Percentiles rank a stretch among this genome's conserved stretches.
phyloP scores from a whole-genome alignment of 2,888 invertebrate species.

The Amphipoea oculea region DNA sequence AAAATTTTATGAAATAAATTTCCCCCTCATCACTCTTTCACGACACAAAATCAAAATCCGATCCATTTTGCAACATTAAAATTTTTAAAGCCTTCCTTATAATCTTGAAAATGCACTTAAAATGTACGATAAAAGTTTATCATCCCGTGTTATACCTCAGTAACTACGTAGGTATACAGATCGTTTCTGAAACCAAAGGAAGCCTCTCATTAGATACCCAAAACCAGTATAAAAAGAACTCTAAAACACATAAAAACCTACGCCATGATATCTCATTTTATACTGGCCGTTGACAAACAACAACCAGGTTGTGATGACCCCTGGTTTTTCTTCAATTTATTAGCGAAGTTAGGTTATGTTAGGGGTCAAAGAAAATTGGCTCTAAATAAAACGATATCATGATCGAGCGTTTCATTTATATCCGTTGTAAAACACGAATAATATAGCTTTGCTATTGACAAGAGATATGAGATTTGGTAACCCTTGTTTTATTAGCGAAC shows the following conservation, averaged over 20 bases:
- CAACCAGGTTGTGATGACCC: constrained; percentile 46
- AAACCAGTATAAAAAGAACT: constrained; percentile 18
- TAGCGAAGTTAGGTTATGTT: constrained; percentile 12
- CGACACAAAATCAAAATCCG: constrained; percentile 42
- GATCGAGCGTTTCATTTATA: constrained; percentile 70
- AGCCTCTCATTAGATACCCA: constrained; percentile 56
- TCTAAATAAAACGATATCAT: constrained; percentile 63
- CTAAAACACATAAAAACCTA: background rate
- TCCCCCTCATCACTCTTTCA: constrained; percentile 27
- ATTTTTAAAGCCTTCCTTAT: constrained; percentile 42
- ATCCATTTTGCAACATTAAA: constrained; percentile 48
- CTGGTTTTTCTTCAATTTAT: constrained; percentile 35
- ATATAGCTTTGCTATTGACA: constrained; percentile 70
- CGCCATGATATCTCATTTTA: constrained; percentile 27
- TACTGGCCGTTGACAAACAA: constrained; percentile 26
- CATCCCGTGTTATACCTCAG: constrained; percentile 48
- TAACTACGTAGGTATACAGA: constrained; percentile 43
- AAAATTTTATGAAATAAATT: constrained; percentile 21
- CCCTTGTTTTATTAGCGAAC: constrained; percentile 59
- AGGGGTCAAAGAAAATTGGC: constrained; percentile 58
- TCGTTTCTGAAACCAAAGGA: constrained; percentile 36
- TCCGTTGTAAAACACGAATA: constrained; percentile 71
- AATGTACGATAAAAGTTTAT: constrained; percentile 58
- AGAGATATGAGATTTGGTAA: constrained; percentile 62
- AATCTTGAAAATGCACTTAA: constrained; percentile 59